These are phyloP conservation scores for Cataglyphis livida DNA, from an alignment of 2,888 invertebrate genomes.

Conservation along the genomic window DNA sequence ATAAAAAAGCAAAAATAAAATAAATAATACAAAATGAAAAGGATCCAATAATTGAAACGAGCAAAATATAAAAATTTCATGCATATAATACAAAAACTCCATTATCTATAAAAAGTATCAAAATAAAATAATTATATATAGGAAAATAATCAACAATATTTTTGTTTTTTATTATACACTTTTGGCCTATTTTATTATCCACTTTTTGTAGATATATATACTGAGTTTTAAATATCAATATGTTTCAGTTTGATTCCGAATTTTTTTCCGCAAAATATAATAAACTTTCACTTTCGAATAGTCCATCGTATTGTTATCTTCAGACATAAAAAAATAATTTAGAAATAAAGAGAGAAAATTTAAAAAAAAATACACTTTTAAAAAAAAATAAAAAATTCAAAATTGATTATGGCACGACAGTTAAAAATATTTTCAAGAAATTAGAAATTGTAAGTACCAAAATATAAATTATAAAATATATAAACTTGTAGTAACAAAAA, in stretches of 20 bases:
- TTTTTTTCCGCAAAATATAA: conserved; percentile 45
- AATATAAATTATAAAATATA: not conserved
- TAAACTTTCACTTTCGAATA: conserved; percentile 58
- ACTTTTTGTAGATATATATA: not conserved
- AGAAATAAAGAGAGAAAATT: not conserved
- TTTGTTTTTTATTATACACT: not conserved
- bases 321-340: not conserved
- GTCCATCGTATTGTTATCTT: conserved; percentile 26
- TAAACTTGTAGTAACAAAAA: not conserved
- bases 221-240: conserved; percentile 11
- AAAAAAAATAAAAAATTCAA: not conserved
- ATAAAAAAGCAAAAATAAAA: not conserved
- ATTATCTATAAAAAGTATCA: not conserved
- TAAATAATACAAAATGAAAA: not conserved
- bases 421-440: not conserved
- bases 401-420: not conserved
- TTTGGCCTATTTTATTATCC: not conserved
- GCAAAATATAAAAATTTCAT: not conserved
- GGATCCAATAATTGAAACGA: conserved; percentile 5
- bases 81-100: not conserved
- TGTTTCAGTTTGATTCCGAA: not conserved
- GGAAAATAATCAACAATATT: not conserved
- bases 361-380: not conserved
- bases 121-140: conserved; percentile 14
- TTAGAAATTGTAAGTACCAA: not conserved